These are phyloP conservation scores for Aselliscus stoliczkanus DNA, from an alignment of 2,797 vertebrate genomes.

Conservation along the genomic window DNA sequence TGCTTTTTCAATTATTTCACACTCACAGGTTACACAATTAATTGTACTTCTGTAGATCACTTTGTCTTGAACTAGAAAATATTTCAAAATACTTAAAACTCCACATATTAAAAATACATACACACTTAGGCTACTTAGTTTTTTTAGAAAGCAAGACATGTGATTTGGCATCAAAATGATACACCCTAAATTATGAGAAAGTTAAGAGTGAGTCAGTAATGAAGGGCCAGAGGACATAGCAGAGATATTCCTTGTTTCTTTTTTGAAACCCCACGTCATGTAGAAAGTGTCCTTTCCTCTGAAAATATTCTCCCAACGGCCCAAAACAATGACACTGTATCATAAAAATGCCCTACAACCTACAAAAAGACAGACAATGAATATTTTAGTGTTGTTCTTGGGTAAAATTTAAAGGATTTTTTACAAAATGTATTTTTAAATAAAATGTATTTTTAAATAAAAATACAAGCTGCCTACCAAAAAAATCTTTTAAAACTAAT, in stretches of 20 bases:
- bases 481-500: background rate
- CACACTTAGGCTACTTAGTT: background rate
- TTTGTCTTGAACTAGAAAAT: background rate
- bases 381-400: background rate
- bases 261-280: background rate
- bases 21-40: background rate
- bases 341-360: background rate
- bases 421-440: too few relatives aligned
- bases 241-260: background rate
- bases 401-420: background rate
- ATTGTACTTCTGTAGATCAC: background rate
- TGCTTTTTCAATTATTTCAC: background rate
- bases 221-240: background rate
- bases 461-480: background rate
- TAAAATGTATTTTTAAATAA: background rate
- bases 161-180: background rate
- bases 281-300: background rate
- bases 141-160: background rate
- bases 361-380: background rate
- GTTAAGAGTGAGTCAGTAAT: background rate
- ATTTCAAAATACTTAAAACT: slow-evolving; percentile 20
- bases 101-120: background rate
- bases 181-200: background rate
- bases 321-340: background rate
- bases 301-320: background rate